Base-by-base conservation (phyloP, 2,797 vertebrate genomes). In the Pangasius sanitwongsei region DNA sequence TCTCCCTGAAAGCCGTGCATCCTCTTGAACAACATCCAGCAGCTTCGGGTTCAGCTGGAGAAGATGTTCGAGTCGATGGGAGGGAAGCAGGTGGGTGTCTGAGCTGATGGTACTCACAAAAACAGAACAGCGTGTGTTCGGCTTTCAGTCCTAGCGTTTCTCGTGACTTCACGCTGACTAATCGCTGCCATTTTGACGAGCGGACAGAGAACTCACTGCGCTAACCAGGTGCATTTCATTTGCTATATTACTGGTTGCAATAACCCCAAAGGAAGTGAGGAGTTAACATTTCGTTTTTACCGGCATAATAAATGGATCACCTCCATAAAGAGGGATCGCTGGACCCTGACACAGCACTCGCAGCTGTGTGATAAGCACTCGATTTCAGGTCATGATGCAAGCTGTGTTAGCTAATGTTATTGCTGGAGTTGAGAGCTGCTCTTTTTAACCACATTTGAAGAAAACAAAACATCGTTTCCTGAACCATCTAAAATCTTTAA, bases 31-130 rank as follows among this genome's bases (percentile, higher is more conserved):
- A 99, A 99, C 94, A 98, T 99, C 90, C 99, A 99, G 91, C 99
- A 99, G 85, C 92, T 99, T 28, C 95, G 99, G 44, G 98, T 99
- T 86, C 98, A 99, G 88, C 97, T 99, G 92, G 99, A 99, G 95
- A 99, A 99, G 94, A 98, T 99, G 98, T 99, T 99, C 92, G 98
- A 99, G 94, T 98, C 98, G 85, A 99, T 99, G 98, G 98, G 98
- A 81, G 99, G 99, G 63, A 99, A 99, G 94, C 98, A 99, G 97
- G 99, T 99, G 89, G 89, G 96, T 94, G 6, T 77, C n/a, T 65
- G 72, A 20, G 41, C 28, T n/a, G 6, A 15, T 65, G 78, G 28
- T 59, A n/a, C 48, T 75, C 8, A 53, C 59, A 78, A 2, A 53
- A 75, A 48, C 23, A 37, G 53, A 34, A 57, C 4, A 4, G 7